Evolutionary conservation across 2,888 invertebrate species (phyloP), one percentile per base, ranked within the genome.

Genomic region (Fabriciana adippe): DNA sequence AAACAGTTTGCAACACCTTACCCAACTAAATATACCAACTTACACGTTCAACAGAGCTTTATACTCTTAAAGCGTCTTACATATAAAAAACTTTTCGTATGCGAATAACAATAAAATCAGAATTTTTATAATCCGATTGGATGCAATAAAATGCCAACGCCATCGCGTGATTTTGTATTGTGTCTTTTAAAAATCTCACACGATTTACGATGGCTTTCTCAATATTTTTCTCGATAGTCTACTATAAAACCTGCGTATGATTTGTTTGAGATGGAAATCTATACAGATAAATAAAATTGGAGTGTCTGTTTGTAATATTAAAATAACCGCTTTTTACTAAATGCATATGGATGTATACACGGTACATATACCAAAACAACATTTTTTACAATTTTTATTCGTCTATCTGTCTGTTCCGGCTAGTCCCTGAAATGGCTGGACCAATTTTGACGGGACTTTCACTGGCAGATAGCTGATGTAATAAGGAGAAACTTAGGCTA

Each of bases 191-290:
- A 64, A 53, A 62, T 66, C 51, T 55, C 50, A 18, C 75, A 72
- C 74, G 73, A 84, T 86, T 87, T 87, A 85, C 84, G 79, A 75
- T 72, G 76, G 74, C 75, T 81, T 81, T 83, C 81, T 79, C 75
- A 79, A 85, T 84, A 85, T 81, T 86, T 87, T 86, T 87, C 86
- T 88, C 81, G 85, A 82, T 82, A 76, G 71, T 80, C 83, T 76
- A 64, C 60, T 55, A 88, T 89, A 88, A 88, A 88, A 86, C 82
- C 83, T 74, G 80, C 82, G 83, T 81, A 82, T 77, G 75, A 72
- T 72, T 78, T 78, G 75, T 82, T 81, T 83, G 82, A 85, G 82
- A 79, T 80, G 81, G 82, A 81, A 83, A 53, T n/a, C n/a, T n/a
- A n/a, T n/a, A n/a, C n/a, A n/a, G n/a, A n/a, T n/a, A n/a, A n/a